Conservation (phyloP, 53 echinoderm and acorn worm genomes). For the Apostichopus leukothele region DNA sequence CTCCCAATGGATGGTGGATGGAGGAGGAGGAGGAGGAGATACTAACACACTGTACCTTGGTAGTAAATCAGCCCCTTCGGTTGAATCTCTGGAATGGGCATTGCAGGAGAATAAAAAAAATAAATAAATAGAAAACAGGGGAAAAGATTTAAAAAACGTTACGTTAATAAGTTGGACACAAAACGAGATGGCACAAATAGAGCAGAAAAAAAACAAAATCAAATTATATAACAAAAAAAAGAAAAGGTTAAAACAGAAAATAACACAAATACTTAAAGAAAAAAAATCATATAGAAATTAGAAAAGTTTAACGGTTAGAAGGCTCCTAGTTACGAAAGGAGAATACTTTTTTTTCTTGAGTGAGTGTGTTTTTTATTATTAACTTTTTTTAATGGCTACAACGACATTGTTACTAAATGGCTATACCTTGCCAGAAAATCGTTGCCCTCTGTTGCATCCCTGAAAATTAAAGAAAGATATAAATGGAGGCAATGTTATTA, state of each 20-base stretch:
- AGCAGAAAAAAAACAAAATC: conserved; percentile 5
- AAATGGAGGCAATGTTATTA: conserved; percentile 38
- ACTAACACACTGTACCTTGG: conserved; percentile 37
- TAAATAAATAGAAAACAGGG: background rate
- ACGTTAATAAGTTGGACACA: background rate
- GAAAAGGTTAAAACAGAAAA: conserved; percentile 1
- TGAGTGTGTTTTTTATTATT: background rate
- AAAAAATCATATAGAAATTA: background rate
- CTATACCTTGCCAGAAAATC: conserved; percentile 48
- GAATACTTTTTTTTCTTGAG: too few relatives aligned
- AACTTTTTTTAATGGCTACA: background rate
- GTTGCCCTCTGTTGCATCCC: conserved; percentile 29
- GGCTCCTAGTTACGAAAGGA: background rate
- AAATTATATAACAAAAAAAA: background rate
- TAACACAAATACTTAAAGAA: background rate
- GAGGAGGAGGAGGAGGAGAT: background rate
- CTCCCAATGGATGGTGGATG: conserved; percentile 10
- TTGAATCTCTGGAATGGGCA: conserved; percentile 37
- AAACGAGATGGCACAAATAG: background rate
- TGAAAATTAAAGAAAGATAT: conserved; percentile 47
- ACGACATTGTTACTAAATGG: conserved; percentile 26
- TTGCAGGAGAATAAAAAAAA: conserved; percentile 22
- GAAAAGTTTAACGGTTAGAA: conserved; percentile 6
- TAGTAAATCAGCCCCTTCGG: conserved; percentile 38
- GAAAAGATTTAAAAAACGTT: background rate